Percentiles rank a stretch among this genome's conserved stretches.
phyloP scores from a whole-genome alignment of 2,888 invertebrate species.

The Dexiosoma caninum region DNA sequence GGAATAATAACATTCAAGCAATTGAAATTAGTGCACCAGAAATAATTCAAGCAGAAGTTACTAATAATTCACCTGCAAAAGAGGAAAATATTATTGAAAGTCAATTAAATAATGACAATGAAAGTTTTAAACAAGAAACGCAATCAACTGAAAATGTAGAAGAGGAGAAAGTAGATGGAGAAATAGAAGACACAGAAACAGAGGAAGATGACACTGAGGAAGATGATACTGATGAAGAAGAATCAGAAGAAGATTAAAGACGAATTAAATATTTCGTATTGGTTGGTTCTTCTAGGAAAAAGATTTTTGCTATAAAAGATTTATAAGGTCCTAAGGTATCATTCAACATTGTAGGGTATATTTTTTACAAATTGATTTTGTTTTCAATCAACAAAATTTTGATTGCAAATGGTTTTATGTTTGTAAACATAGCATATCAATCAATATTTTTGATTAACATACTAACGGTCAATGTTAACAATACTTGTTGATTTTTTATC shows the following conservation, averaged over 20 bases:
- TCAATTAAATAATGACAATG: not conserved
- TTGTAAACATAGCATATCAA: no score
- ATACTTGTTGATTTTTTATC: no score
- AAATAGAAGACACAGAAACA: constrained; percentile 49
- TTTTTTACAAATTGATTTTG: no score
- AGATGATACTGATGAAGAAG: constrained; percentile 55
- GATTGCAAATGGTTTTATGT: no score
- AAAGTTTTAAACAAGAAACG: not conserved
- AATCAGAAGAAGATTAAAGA: constrained; percentile 39
- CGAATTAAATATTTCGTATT: not conserved
- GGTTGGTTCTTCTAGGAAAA: not conserved
- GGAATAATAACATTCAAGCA: not conserved
- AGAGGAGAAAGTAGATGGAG: constrained; percentile 10
- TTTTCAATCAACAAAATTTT: no score
- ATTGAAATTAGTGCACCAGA: constrained; percentile 12
- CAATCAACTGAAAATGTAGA: constrained; percentile 21
- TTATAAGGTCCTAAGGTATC: no score
- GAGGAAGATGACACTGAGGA: no score
- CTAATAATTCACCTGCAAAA: not conserved
- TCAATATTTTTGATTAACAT: no score
- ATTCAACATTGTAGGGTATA: no score
- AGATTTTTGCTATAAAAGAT: no score
- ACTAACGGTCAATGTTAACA: no score
- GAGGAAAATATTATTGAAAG: not conserved
- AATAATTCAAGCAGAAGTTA: not conserved